phyloP scores from a whole-genome alignment of 2,797 vertebrate species.

The Lutjanus campechanus region DNA sequence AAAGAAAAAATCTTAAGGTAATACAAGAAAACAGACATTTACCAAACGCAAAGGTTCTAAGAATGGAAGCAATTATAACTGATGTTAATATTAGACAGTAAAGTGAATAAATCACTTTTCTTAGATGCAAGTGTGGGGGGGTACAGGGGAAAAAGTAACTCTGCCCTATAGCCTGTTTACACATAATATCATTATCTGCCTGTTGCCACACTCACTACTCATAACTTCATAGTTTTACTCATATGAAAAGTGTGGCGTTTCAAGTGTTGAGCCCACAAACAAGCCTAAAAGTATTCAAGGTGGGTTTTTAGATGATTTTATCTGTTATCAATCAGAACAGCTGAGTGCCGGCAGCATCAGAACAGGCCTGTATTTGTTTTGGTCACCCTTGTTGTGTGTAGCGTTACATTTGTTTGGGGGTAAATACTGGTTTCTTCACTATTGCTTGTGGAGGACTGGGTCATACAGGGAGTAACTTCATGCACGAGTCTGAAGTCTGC shows the following conservation, averaged over 20 bases:
- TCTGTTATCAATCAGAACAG: constrained; percentile 22
- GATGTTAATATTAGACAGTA: no score
- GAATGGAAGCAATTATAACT: no score
- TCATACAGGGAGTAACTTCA: background rate
- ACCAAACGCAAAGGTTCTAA: no score
- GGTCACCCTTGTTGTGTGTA: constrained; percentile 61
- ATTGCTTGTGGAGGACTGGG: constrained; percentile 5
- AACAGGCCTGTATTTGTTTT: constrained; percentile 60
- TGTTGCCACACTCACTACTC: background rate
- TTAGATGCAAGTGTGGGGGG: no score
- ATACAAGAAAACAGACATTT: no score
- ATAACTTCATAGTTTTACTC: background rate
- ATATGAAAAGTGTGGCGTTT: background rate
- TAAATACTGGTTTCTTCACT: constrained; percentile 48
- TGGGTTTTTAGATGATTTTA: background rate
- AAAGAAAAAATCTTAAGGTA: no score
- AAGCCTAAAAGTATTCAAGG: background rate
- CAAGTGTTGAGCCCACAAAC: constrained; percentile 28
- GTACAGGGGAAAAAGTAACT: no score
- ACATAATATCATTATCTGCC: background rate
- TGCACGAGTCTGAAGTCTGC: background rate
- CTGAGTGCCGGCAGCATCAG: background rate
- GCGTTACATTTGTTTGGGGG: constrained; percentile 58
- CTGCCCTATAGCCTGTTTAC: background rate
- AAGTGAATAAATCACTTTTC: no score